phyloP scores from a whole-genome alignment of 2,113 vertebrate genomes.

The Melozone crissalis region DNA sequence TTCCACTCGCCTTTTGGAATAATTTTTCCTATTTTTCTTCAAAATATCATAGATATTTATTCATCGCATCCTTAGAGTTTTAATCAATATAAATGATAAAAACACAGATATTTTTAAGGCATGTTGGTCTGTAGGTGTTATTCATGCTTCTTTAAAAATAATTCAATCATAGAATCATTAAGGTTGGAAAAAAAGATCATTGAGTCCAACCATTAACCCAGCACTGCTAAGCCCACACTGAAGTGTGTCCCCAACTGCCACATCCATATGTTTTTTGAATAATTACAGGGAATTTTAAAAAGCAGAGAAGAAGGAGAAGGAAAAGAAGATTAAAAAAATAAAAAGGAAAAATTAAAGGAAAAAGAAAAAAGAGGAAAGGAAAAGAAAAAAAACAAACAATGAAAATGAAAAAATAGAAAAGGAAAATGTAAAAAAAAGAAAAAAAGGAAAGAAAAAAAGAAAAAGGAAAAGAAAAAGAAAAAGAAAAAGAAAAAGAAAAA shows the following conservation, averaged over 20 bases:
- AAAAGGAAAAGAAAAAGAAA: accelerated
- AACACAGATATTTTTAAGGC: background rate
- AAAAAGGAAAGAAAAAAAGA: accelerated
- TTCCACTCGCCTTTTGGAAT: background rate
- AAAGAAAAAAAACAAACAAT: accelerated
- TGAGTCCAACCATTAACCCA: background rate
- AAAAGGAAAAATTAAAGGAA: accelerated
- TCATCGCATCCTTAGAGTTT: background rate
- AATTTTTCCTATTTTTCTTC: background rate
- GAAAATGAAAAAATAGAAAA: accelerated
- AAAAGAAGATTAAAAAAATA: accelerated
- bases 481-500: accelerated
- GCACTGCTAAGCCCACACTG: background rate
- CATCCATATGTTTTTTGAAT: background rate
- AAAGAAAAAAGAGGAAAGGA: accelerated
- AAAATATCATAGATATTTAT: background rate
- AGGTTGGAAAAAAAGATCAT: background rate
- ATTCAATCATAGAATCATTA: background rate
- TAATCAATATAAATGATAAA: background rate
- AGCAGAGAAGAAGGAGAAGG: accelerated
- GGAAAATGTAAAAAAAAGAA: accelerated
- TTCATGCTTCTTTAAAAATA: background rate
- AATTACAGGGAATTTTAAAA: background rate
- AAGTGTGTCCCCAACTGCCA: background rate
- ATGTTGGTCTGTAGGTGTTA: accelerated